These are phyloP conservation scores for Rotaria sp. DNA, from an alignment of 2,888 invertebrate genomes.

Conservation along the genomic window DNA sequence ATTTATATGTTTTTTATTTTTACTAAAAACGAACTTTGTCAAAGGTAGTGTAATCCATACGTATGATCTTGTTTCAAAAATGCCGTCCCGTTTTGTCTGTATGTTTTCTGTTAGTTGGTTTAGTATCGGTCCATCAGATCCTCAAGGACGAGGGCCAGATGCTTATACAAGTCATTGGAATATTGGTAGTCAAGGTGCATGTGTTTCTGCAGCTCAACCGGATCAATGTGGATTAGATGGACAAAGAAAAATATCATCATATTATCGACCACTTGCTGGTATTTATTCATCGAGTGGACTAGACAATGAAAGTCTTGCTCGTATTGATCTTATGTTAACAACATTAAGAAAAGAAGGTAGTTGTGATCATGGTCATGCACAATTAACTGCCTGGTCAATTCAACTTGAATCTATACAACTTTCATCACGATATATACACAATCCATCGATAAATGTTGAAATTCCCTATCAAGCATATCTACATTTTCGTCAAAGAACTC, in stretches of 20 bases:
- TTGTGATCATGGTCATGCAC: not conserved
- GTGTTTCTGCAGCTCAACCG: not conserved
- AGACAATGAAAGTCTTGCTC: not conserved
- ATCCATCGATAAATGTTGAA: not conserved
- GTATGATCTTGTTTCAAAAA: not conserved
- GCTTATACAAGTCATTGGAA: not conserved
- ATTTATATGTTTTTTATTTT: too few relatives aligned
- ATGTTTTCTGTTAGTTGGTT: not conserved
- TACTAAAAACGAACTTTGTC: too few relatives aligned
- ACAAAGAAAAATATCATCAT: not conserved
- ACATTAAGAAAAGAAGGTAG: not conserved
- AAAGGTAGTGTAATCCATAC: not conserved
- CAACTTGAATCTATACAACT: not conserved
- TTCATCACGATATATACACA: not conserved
- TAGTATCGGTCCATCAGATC: not conserved
- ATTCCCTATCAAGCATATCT: not conserved
- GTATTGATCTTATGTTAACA: not conserved
- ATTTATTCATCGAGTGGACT: not conserved
- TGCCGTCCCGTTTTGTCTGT: not conserved
- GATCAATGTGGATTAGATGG: not conserved
- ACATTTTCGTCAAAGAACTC: not conserved
- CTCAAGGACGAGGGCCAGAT: not conserved
- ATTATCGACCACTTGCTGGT: not conserved
- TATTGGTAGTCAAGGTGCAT: not conserved
- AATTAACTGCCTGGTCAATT: not conserved